Evolutionary conservation across 2,113 vertebrate genomes (phyloP).

Genomic region (Rhinogobius similis): DNA sequence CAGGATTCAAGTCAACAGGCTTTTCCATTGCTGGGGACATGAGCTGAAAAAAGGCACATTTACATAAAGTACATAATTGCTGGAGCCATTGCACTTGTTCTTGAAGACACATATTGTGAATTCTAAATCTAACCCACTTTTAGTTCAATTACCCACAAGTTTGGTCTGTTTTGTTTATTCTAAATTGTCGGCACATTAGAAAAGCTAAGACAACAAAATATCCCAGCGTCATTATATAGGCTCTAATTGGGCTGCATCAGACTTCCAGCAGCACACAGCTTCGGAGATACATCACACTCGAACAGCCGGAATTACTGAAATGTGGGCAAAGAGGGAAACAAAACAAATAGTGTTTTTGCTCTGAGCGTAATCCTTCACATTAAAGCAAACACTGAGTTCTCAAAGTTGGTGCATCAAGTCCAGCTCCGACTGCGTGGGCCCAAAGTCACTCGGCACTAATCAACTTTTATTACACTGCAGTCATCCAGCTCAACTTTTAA

Average conservation of each 20-base stretch:
- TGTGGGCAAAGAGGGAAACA: constrained; percentile 1
- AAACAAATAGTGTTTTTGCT: constrained; percentile 22
- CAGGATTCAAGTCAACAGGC: not conserved
- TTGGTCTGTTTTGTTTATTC: constrained; percentile 40
- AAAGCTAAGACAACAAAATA: constrained; percentile 40
- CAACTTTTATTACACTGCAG: not conserved
- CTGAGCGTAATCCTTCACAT: constrained; percentile 1
- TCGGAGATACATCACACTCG: constrained; percentile 20
- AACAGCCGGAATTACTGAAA: constrained; percentile 22
- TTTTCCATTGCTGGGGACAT: constrained; percentile 21
- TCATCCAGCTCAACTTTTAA: not conserved
- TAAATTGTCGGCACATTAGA: constrained; percentile 47
- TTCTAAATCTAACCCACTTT: constrained; percentile 45
- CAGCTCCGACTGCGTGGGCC: not conserved
- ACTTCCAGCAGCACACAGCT: constrained; percentile 31
- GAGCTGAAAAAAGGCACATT: constrained; percentile 40
- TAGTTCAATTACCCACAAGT: constrained; percentile 25
- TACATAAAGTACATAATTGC: constrained; percentile 51
- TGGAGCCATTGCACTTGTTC: constrained; percentile 31
- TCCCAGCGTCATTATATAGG: constrained; percentile 41
- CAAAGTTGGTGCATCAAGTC: constrained; percentile 5
- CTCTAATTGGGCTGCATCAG: constrained; percentile 49
- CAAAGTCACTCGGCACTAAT: constrained; percentile 1
- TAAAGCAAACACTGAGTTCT: not conserved
- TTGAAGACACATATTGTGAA: constrained; percentile 39